phyloP scores from a whole-genome alignment of 2,888 invertebrate genomes.

The Colostygia pectinataria region DNA sequence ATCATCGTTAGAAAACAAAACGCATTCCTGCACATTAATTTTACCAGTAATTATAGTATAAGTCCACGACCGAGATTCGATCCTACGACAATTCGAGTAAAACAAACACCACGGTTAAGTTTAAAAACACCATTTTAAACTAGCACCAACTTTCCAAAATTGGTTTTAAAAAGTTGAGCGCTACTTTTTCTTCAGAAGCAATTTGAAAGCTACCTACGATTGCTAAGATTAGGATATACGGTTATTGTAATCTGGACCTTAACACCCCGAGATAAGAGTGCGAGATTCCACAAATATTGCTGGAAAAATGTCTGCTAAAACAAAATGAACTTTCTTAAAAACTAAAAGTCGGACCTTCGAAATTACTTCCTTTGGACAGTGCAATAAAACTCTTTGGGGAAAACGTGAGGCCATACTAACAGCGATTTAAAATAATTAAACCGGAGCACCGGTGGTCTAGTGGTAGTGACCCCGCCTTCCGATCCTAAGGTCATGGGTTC shows the following conservation, averaged over 20 bases:
- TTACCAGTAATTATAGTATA: neutral
- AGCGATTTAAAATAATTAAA: slow-evolving; percentile 39
- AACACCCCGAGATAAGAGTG: slow-evolving; percentile 18
- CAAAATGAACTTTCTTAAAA: slow-evolving; percentile 80
- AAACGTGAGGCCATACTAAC: slow-evolving; percentile 43
- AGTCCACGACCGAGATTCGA: neutral
- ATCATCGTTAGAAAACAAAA: too few relatives aligned
- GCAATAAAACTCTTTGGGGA: slow-evolving; percentile 80
- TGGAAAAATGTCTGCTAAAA: slow-evolving; percentile 67
- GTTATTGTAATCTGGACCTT: slow-evolving; percentile 16
- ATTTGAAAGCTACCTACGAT: slow-evolving; percentile 22
- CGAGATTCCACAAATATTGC: slow-evolving; percentile 40
- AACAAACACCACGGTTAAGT: slow-evolving; percentile 2
- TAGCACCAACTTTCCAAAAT: slow-evolving; percentile 27
- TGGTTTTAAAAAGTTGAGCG: slow-evolving; percentile 35
- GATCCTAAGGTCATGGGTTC: too few relatives aligned
- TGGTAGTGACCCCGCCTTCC: too few relatives aligned
- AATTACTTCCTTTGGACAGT: slow-evolving; percentile 80
- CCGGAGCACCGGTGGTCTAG: too few relatives aligned
- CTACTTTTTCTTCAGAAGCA: slow-evolving; percentile 34
- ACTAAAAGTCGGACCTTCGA: slow-evolving; percentile 81
- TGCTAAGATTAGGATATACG: slow-evolving; percentile 25
- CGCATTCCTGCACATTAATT: too few relatives aligned
- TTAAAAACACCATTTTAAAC: slow-evolving; percentile 24
- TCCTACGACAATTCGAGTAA: neutral